A percentile compares a stretch with the other conserved stretches of the same genome.
phyloP scores from a whole-genome alignment of 2,113 vertebrate genomes.

The Pelvicachromis taeniatus region DNA sequence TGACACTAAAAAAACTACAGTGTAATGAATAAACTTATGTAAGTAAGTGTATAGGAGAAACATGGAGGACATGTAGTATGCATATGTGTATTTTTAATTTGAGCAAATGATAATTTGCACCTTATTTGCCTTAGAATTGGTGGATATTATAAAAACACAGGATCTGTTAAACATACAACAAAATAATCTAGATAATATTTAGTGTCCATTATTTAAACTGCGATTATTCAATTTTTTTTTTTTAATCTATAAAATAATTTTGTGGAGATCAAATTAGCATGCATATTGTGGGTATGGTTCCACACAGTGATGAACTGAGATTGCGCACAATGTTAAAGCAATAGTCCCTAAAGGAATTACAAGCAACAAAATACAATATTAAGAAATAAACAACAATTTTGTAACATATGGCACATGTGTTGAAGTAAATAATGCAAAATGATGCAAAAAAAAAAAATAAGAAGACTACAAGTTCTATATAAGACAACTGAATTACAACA shows the following conservation, averaged over 20 bases:
- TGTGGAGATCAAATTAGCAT: neutral
- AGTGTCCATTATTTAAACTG: neutral
- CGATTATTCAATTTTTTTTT: neutral
- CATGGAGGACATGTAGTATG: neutral
- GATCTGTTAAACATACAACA: neutral
- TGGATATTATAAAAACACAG: neutral
- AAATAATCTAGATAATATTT: neutral
- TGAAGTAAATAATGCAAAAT: neutral
- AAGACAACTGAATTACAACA: neutral
- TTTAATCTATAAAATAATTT: neutral
- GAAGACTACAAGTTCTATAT: rapidly evolving
- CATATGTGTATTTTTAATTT: neutral
- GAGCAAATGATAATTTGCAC: neutral
- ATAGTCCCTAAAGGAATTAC: neutral
- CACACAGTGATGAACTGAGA: neutral
- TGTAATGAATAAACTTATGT: slow-evolving; percentile 36
- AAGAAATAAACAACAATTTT: neutral
- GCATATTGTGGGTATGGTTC: neutral
- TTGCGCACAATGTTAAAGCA: neutral
- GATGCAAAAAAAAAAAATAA: neutral
- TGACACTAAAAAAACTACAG: slow-evolving; percentile 50
- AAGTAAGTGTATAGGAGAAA: neutral
- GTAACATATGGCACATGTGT: neutral
- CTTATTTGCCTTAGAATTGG: neutral
- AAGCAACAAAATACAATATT: neutral